phyloP scores from a whole-genome alignment of 2,888 invertebrate species.

The Fragum sueziense region DNA sequence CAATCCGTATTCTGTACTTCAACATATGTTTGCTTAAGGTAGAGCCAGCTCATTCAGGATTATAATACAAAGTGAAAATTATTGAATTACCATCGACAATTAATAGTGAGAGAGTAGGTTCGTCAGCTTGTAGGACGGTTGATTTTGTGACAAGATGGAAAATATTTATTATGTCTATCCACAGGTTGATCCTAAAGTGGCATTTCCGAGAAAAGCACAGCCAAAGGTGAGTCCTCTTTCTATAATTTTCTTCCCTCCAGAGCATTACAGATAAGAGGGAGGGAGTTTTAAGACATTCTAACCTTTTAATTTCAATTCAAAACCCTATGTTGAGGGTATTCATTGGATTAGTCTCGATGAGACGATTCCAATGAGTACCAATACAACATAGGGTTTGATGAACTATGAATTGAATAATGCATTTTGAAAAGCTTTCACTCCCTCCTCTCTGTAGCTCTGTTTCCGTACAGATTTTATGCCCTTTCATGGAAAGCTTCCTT shows the following conservation, averaged over 20 bases:
- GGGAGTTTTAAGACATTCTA: background rate
- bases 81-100: constrained; percentile 29
- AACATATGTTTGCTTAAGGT: constrained; percentile 29
- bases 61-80: constrained; percentile 44
- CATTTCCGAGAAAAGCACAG: constrained; percentile 91
- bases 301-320: background rate
- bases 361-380: no score
- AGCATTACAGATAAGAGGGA: background rate
- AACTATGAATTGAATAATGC: no score
- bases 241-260: background rate
- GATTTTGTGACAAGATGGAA: constrained; percentile 51
- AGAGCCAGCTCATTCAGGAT: constrained; percentile 6
- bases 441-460: no score
- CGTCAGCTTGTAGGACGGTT: background rate
- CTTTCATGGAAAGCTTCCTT: no score
- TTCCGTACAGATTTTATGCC: no score
- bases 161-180: constrained; percentile 69
- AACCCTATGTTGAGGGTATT: no score
- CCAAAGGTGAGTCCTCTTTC: constrained; percentile 72
- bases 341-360: no score
- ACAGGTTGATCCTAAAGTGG: constrained; percentile 99
- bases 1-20: constrained; percentile 3
- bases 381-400: no score
- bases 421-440: no score
- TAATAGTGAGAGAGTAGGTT: constrained; percentile 4